Conservation (phyloP, 2,888 invertebrate genomes). For the Eugnorisma glareosa region DNA sequence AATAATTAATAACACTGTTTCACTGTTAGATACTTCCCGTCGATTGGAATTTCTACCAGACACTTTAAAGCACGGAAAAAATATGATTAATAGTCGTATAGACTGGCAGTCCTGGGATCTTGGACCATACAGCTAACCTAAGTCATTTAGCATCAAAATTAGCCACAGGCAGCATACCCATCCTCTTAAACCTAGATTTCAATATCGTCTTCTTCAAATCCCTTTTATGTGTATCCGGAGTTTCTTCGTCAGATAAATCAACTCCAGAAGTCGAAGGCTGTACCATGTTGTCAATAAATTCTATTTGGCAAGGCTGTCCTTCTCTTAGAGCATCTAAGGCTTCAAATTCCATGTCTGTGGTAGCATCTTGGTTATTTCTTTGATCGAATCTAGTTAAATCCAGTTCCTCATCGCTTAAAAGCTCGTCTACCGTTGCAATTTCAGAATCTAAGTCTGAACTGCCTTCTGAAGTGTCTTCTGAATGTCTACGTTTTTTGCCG, state of each 20-base stretch:
- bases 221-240: constrained; percentile 42
- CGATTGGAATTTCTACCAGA: too few species aligned
- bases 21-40: too few species aligned
- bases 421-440: neutral
- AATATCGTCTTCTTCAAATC: constrained; percentile 70
- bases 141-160: constrained; percentile 64
- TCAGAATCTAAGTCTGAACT: neutral
- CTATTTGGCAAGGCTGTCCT: constrained; percentile 67
- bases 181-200: constrained; percentile 75
- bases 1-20: too few species aligned
- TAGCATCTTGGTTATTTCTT: neutral
- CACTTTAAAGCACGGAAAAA: too few species aligned
- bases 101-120: neutral
- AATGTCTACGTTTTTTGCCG: constrained; percentile 17
- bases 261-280: constrained; percentile 9
- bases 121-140: neutral
- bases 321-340: neutral
- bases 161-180: constrained; percentile 77
- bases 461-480: neutral
- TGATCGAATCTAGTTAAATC: constrained; percentile 25
- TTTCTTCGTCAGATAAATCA: neutral
- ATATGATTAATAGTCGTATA: too few species aligned
- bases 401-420: neutral
- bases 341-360: neutral
- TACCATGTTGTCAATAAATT: constrained; percentile 69